Evolutionary conservation across 1,140 invertebrate species (phyloP).

Genomic region (Drosophila kanapiae): DNA sequence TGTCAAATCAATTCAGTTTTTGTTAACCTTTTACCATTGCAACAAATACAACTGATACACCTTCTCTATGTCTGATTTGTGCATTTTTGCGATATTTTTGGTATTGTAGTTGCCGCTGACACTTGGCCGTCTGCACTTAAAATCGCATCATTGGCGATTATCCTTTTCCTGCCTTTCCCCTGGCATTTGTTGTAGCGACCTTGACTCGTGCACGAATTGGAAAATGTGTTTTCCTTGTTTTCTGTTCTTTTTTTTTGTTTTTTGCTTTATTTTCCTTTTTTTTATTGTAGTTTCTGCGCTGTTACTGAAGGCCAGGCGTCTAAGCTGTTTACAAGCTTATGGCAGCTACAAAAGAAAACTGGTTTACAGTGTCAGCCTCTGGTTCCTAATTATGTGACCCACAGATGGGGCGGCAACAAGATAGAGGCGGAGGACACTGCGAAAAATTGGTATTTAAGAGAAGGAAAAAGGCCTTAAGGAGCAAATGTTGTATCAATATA

Average conservation of each 20-base stretch:
- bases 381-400: conserved; percentile 47
- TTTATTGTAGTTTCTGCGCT: conserved; percentile 7
- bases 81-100: neutral
- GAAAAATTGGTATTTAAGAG: neutral
- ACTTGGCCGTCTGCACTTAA: conserved; percentile 50
- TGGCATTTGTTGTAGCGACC: conserved; percentile 43
- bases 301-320: conserved; percentile 37
- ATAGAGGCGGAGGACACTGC: too few species aligned
- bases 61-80: neutral
- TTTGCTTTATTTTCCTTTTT: neutral
- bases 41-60: too few species aligned
- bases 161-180: conserved; percentile 31
- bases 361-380: conserved; percentile 48
- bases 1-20: conserved; percentile 33
- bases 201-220: conserved; percentile 52
- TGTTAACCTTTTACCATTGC: neutral
- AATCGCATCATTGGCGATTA: conserved; percentile 55
- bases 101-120: conserved; percentile 27
- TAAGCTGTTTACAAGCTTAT: conserved; percentile 53
- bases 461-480: too few species aligned
- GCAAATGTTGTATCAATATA: too few species aligned
- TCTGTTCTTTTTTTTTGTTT: conserved; percentile 2
- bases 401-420: neutral
- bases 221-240: conserved; percentile 38
- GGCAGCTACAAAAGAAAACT: conserved; percentile 30